Evolutionary conservation across 2,888 invertebrate genomes (phyloP).

Genomic region (Lasioglossum figueresi): DNA sequence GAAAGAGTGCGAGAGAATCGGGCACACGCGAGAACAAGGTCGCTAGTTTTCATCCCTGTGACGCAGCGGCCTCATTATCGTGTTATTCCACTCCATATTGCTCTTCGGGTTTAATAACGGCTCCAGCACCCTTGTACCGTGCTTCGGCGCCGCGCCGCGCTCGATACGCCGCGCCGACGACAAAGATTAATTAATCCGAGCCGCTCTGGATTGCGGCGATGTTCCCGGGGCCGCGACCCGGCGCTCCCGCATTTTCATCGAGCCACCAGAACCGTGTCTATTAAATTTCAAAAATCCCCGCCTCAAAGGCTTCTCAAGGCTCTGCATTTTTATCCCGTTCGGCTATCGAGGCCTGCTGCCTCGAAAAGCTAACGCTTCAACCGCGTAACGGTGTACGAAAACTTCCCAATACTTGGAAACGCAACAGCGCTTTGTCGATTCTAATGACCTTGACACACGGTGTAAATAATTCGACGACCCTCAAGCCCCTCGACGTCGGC

Average conservation of each 20-base stretch:
- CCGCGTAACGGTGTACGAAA: not conserved
- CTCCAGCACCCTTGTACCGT: constrained; percentile 48
- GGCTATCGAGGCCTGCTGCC: not conserved
- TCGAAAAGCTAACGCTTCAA: not conserved
- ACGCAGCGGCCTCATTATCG: constrained; percentile 49
- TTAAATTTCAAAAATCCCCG: constrained; percentile 1
- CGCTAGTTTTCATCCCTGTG: constrained; percentile 54
- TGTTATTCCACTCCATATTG: constrained; percentile 60
- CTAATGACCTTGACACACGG: too few species aligned
- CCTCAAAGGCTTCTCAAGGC: not conserved
- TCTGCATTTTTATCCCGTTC: not conserved
- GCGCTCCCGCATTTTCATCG: not conserved
- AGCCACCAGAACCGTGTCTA: not conserved
- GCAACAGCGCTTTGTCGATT: too few species aligned
- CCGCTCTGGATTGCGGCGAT: constrained; percentile 19
- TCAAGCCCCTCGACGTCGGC: too few species aligned
- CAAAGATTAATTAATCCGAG: constrained; percentile 66
- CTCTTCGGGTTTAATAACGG: constrained; percentile 64
- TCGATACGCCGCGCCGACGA: constrained; percentile 43
- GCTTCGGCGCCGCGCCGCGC: constrained; percentile 37
- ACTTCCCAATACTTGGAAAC: not conserved
- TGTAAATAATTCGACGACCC: too few species aligned
- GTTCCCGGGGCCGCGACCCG: not conserved
- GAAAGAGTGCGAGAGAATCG: not conserved
- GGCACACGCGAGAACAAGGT: constrained; percentile 21